Conservation (phyloP, 2,888 invertebrate species). For the Archaeoteleia sp. region DNA sequence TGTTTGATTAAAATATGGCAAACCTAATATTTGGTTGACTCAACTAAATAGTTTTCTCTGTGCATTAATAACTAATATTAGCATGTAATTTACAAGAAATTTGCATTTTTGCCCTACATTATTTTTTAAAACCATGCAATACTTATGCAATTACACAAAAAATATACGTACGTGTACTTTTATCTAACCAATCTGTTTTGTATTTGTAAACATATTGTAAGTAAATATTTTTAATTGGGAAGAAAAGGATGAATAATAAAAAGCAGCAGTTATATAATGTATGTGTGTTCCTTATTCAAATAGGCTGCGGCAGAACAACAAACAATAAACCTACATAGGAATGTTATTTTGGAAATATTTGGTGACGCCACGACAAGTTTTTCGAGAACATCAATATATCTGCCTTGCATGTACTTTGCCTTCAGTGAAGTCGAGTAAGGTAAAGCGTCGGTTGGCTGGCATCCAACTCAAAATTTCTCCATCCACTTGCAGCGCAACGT, state of each 20-base stretch:
- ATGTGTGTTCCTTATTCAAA: conserved; percentile 40
- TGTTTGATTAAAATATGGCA: too few species aligned
- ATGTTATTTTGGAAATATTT: conserved; percentile 59
- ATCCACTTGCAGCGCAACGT: conserved; percentile 53
- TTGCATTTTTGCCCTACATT: too few species aligned
- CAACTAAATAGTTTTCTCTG: too few species aligned
- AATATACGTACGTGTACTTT: too few species aligned
- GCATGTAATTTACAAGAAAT: too few species aligned
- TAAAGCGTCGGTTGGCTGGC: conserved; percentile 68
- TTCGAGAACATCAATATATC: conserved; percentile 69
- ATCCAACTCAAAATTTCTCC: conserved; percentile 67
- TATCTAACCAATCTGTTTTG: too few species aligned
- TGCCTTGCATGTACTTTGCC: conserved; percentile 61
- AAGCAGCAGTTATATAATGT: conserved; percentile 18
- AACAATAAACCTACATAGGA: conserved; percentile 54
- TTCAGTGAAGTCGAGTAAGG: conserved; percentile 64
- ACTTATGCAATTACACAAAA: too few species aligned
- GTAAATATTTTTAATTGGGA: too few species aligned
- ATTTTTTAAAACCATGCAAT: too few species aligned
- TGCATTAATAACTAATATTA: too few species aligned
- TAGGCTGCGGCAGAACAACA: conserved; percentile 11
- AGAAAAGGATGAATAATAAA: conserved; percentile 23
- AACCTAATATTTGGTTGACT: too few species aligned
- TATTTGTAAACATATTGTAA: too few species aligned
- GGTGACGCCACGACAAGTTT: conserved; percentile 66